A percentile compares a stretch with the other conserved stretches of the same genome.
phyloP scores from a whole-genome alignment of 2,797 vertebrate species.

The Esox lucius region DNA sequence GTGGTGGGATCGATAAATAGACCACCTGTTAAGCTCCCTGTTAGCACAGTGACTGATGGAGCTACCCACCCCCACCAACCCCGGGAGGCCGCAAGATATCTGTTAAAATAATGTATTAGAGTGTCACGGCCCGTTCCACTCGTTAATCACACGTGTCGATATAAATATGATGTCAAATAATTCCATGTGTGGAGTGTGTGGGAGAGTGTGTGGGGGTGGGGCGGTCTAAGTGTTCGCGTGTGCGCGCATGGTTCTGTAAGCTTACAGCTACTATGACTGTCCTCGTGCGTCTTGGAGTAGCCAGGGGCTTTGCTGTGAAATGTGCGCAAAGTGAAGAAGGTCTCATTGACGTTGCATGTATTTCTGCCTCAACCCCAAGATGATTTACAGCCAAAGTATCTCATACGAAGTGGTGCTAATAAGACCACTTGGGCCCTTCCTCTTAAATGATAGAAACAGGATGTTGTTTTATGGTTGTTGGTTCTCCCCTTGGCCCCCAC shows the following conservation, averaged over 20 bases:
- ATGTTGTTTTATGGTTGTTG: slow-evolving; percentile 4
- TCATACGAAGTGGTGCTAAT: slow-evolving; percentile 22
- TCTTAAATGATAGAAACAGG: slow-evolving; percentile 8
- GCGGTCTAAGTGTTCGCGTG: slow-evolving; percentile 34
- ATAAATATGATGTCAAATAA: slow-evolving; percentile 61
- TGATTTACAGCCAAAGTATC: slow-evolving; percentile 21
- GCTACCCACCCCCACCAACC: slow-evolving; percentile 59
- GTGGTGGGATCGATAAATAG: slow-evolving; percentile 63
- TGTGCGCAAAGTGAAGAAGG: slow-evolving; percentile 26
- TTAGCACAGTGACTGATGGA: slow-evolving; percentile 71
- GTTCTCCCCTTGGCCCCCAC: not conserved
- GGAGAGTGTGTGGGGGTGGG: slow-evolving; percentile 43
- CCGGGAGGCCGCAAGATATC: slow-evolving; percentile 69
- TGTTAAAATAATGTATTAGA: slow-evolving; percentile 81
- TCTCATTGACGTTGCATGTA: slow-evolving; percentile 28
- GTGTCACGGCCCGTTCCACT: slow-evolving; percentile 76
- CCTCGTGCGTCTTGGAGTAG: not conserved
- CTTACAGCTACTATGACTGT: slow-evolving; percentile 8
- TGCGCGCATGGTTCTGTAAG: slow-evolving; percentile 10
- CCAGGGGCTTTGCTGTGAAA: slow-evolving; percentile 4
- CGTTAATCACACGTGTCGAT: slow-evolving; percentile 70
- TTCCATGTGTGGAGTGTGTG: not conserved
- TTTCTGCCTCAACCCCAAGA: slow-evolving; percentile 9
- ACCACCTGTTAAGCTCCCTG: slow-evolving; percentile 71
- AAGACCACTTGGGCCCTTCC: not conserved